Conservation (phyloP, 1,140 invertebrate species). For the Drosophila virilis region DNA sequence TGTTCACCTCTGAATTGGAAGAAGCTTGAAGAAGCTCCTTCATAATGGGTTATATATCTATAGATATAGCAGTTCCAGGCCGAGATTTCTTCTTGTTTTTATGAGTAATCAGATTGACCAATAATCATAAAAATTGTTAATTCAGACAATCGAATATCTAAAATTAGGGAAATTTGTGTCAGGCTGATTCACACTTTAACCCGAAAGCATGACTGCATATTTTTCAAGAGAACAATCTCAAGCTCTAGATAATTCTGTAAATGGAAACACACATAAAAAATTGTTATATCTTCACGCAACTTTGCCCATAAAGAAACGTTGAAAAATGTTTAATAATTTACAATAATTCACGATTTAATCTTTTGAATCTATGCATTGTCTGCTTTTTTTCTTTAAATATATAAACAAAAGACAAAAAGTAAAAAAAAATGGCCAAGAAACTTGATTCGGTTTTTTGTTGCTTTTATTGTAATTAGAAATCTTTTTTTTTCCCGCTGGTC, state of each 20-base stretch:
- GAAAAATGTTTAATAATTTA: conserved; percentile 13
- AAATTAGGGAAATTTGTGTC: conserved; percentile 13
- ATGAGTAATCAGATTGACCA: not conserved
- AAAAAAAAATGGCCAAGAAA: conserved; percentile 46
- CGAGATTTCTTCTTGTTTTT: too few species aligned
- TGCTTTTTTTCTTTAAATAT: too few species aligned
- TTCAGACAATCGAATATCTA: not conserved
- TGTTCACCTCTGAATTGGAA: too few species aligned
- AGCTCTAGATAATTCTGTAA: conserved; percentile 2
- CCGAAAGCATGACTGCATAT: conserved; percentile 11
- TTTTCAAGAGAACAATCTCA: conserved; percentile 2
- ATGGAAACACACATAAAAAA: not conserved
- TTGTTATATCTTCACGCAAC: conserved; percentile 11
- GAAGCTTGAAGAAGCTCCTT: too few species aligned
- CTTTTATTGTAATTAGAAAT: conserved; percentile 35
- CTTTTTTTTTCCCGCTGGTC: conserved; percentile 13
- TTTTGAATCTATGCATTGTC: conserved; percentile 33
- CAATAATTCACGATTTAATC: conserved; percentile 38
- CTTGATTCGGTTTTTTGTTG: conserved; percentile 33
- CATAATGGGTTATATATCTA: too few species aligned
- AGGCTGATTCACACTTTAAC: conserved; percentile 22
- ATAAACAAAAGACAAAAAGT: conserved; percentile 26
- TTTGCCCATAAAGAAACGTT: conserved; percentile 13
- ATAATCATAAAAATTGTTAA: conserved; percentile 7
- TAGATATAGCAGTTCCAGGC: too few species aligned